These are phyloP conservation scores for Enteromius afrohamiltoni DNA, from an alignment of 2,797 vertebrate genomes.

Conservation along the genomic window DNA sequence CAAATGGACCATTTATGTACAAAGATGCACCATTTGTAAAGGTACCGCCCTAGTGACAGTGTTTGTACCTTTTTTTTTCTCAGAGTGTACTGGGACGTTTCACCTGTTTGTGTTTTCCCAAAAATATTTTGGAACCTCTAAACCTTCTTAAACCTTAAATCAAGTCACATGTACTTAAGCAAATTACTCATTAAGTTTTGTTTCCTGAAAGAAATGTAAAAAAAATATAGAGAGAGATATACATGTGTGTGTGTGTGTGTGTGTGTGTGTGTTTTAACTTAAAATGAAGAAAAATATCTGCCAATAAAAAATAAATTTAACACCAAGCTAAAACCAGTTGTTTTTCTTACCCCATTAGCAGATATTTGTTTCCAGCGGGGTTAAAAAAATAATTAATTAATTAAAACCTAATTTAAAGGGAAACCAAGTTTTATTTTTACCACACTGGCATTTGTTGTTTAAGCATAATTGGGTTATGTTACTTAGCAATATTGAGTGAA, in stretches of 20 bases:
- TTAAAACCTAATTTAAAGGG: too few species aligned
- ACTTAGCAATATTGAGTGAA: neutral
- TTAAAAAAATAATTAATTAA: too few species aligned
- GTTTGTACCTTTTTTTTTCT: neutral
- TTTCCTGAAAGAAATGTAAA: too few species aligned
- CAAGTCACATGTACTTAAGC: neutral
- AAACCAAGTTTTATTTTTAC: neutral
- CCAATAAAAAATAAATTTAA: neutral
- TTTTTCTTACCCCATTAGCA: neutral
- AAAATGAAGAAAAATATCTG: neutral
- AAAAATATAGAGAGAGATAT: too few species aligned
- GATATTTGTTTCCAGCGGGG: neutral
- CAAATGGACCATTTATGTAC: neutral
- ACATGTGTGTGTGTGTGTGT: too few species aligned
- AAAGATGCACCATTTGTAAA: too few species aligned
- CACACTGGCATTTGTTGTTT: neutral
- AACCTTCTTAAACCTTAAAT: neutral
- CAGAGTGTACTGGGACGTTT: neutral
- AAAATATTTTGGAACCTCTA: too few species aligned
- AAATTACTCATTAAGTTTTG: too few species aligned
- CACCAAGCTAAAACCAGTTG: neutral
- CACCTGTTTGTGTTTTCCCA: neutral
- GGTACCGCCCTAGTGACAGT: neutral
- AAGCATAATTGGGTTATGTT: neutral
- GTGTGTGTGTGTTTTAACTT: neutral